phyloP scores from a whole-genome alignment of 2,888 invertebrate species.

The Bugulina stolonifera region DNA sequence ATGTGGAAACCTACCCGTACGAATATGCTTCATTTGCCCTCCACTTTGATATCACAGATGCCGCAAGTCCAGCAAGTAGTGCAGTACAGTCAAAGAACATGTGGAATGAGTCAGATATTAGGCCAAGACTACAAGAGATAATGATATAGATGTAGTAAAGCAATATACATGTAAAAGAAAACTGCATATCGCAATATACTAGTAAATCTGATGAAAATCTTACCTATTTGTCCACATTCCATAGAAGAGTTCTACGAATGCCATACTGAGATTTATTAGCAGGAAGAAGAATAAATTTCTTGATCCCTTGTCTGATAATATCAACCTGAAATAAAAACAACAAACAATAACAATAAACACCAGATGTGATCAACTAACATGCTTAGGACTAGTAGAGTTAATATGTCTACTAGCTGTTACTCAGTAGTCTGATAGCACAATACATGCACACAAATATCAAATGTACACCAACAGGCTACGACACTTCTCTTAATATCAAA shows the following conservation, averaged over 20 bases:
- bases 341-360: no score
- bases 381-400: no score
- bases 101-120: conserved; percentile 97
- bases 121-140: conserved; percentile 65
- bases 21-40: conserved; percentile 73
- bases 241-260: conserved; percentile 89
- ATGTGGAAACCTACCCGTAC: conserved; percentile 54
- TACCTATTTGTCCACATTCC: conserved; percentile 61
- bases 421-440: no score
- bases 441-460: no score
- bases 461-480: no score
- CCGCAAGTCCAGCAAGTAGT: conserved; percentile 82
- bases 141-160: no score
- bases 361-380: no score
- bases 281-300: conserved; percentile 89
- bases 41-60: conserved; percentile 95
- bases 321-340: conserved; percentile 59
- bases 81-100: conserved; percentile 99
- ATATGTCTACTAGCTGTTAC: no score
- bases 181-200: no score
- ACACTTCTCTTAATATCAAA: no score
- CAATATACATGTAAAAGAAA: no score
- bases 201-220: no score
- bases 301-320: conserved; percentile 86
- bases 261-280: conserved; percentile 85